A percentile compares a stretch with the other conserved stretches of the same genome.
These are phyloP conservation scores for Prionace glauca DNA, from an alignment of 2,797 vertebrate species.

Conservation along the genomic window DNA sequence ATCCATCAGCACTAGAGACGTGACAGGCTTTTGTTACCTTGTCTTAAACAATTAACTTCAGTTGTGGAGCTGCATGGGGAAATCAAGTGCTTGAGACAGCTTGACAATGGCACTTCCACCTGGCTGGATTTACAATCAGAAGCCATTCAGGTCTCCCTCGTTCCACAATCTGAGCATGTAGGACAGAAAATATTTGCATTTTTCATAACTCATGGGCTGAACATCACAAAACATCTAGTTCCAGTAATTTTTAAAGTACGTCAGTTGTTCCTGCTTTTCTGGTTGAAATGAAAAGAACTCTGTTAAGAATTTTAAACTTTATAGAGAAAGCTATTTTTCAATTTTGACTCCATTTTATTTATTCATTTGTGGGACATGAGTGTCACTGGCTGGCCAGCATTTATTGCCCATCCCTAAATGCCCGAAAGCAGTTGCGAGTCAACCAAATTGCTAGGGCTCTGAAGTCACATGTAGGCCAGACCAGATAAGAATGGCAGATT, in stretches of 20 bases:
- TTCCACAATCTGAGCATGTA: background rate
- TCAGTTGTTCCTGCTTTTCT: background rate
- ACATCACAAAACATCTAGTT: background rate
- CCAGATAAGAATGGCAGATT: too few relatives aligned
- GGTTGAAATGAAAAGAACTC: background rate
- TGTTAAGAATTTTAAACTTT: background rate
- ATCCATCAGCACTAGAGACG: conserved; percentile 40
- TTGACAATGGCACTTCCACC: conserved; percentile 19
- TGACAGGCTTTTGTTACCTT: conserved; percentile 16
- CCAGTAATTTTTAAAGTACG: background rate
- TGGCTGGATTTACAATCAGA: background rate
- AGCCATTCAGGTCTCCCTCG: background rate
- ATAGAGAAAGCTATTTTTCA: background rate
- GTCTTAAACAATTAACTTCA: conserved; percentile 39
- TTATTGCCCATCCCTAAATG: too few relatives aligned
- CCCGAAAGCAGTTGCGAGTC: too few relatives aligned
- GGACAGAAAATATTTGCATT: background rate
- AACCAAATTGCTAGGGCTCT: too few relatives aligned
- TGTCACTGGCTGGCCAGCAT: too few relatives aligned
- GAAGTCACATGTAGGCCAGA: too few relatives aligned
- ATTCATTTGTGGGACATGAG: too few relatives aligned
- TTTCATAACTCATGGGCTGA: background rate
- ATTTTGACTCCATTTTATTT: background rate
- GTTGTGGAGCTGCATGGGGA: conserved; percentile 35
- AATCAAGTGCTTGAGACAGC: conserved; percentile 16